These are phyloP conservation scores for Teleogryllus occipitalis DNA, from an alignment of 1,140 invertebrate genomes.

Conservation along the genomic window DNA sequence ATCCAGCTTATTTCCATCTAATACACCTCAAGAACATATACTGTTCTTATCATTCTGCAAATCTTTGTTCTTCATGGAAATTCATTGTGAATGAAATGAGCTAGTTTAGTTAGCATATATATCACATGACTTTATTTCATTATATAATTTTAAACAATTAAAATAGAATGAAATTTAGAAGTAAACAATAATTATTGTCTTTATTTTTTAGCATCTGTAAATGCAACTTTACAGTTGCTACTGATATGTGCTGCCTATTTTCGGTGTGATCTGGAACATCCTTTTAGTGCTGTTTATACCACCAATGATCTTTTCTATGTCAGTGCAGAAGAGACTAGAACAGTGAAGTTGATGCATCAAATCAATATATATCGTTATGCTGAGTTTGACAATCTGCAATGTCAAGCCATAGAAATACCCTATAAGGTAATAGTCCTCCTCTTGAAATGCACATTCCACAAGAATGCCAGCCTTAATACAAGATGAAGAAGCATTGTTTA, in stretches of 20 bases:
- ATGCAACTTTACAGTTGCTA: not conserved
- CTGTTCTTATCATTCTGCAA: too few relatives aligned
- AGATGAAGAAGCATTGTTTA: too few relatives aligned
- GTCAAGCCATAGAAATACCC: not conserved
- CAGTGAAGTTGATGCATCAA: not conserved
- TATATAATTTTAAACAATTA: too few relatives aligned
- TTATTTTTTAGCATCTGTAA: not conserved
- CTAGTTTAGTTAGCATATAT: too few relatives aligned
- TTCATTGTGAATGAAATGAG: too few relatives aligned
- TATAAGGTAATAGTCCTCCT: too few relatives aligned
- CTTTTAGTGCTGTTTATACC: not conserved
- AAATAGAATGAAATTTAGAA: not conserved
- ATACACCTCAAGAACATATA: too few relatives aligned
- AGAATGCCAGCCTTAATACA: too few relatives aligned
- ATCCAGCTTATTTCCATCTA: too few relatives aligned
- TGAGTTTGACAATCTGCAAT: not conserved
- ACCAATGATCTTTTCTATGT: not conserved
- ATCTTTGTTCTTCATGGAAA: too few relatives aligned
- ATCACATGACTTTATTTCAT: too few relatives aligned
- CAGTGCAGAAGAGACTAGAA: not conserved
- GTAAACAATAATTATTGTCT: not conserved
- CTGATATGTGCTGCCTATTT: not conserved
- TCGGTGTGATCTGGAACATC: not conserved
- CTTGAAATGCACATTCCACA: too few relatives aligned
- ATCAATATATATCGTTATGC: not conserved